Conservation (phyloP, 53 echinoderm and acorn worm species). For the Patiria pectinifera region DNA sequence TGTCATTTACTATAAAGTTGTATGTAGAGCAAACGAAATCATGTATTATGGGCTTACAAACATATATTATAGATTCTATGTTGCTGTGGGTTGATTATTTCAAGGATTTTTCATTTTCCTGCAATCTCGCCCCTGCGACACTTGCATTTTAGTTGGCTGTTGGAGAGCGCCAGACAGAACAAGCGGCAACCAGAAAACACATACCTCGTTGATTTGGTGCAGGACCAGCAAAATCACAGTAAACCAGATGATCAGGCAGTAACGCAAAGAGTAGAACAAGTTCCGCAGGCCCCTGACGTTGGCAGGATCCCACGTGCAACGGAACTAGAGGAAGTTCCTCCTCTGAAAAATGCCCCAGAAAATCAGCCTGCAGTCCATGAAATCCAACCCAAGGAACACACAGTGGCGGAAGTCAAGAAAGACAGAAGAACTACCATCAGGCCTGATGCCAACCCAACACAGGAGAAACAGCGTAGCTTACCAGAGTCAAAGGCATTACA, state of each 20-base stretch:
- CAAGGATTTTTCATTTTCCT: no score
- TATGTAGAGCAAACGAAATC: no score
- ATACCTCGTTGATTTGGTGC: conserved; percentile 67
- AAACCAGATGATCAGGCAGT: neutral
- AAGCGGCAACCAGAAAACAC: conserved; percentile 76
- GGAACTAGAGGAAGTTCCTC: neutral
- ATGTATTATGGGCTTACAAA: no score
- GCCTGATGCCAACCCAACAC: neutral
- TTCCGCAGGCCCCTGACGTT: neutral
- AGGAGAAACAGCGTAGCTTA: neutral
- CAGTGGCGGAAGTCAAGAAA: neutral
- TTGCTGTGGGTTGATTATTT: no score
- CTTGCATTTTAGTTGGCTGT: conserved; percentile 78
- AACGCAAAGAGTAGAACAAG: neutral
- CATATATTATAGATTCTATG: no score
- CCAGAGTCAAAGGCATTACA: neutral
- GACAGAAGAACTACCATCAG: neutral
- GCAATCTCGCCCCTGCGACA: no score
- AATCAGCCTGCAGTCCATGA: neutral
- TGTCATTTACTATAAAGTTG: no score
- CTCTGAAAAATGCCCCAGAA: neutral
- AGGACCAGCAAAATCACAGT: neutral
- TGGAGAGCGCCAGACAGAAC: conserved; percentile 76
- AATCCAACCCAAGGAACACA: neutral
- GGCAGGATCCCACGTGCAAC: neutral